phyloP scores from a whole-genome alignment of 1,140 invertebrate species.

The Listronotus bonariensis region DNA sequence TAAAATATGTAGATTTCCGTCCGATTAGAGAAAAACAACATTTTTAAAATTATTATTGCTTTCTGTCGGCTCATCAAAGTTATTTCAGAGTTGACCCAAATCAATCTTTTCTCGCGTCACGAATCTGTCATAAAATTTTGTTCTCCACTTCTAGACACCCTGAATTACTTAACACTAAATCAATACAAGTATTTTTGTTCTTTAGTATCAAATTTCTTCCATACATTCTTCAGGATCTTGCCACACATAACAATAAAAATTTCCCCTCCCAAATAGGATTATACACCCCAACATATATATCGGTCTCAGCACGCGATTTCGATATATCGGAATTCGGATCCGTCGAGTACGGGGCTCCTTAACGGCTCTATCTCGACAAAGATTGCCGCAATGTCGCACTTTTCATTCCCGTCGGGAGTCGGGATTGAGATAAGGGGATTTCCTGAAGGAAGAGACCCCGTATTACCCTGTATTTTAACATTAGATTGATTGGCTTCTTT shows the following conservation, averaged over 20 bases:
- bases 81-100: too few species aligned
- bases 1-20: too few species aligned
- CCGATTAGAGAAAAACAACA: too few species aligned
- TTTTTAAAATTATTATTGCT: too few species aligned
- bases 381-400: conserved; percentile 16
- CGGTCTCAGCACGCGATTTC: conserved; percentile 11
- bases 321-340: conserved; percentile 12
- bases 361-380: conserved; percentile 8
- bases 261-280: neutral
- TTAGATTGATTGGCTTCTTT: conserved; percentile 12
- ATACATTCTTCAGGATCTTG: too few species aligned
- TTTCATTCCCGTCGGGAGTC: conserved; percentile 11
- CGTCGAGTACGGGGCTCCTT: conserved; percentile 2
- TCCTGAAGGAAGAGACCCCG: conserved; percentile 1
- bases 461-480: neutral
- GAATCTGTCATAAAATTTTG: too few species aligned
- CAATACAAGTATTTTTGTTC: too few species aligned
- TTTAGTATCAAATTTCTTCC: too few species aligned
- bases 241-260: neutral
- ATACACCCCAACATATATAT: neutral
- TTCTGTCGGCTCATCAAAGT: too few species aligned
- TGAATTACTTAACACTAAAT: too few species aligned
- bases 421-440: conserved; percentile 11
- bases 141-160: too few species aligned
- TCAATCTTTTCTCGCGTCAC: too few species aligned